Evolutionary conservation across 2,888 invertebrate genomes (phyloP).

Genomic region (Aricia artaxerxes): DNA sequence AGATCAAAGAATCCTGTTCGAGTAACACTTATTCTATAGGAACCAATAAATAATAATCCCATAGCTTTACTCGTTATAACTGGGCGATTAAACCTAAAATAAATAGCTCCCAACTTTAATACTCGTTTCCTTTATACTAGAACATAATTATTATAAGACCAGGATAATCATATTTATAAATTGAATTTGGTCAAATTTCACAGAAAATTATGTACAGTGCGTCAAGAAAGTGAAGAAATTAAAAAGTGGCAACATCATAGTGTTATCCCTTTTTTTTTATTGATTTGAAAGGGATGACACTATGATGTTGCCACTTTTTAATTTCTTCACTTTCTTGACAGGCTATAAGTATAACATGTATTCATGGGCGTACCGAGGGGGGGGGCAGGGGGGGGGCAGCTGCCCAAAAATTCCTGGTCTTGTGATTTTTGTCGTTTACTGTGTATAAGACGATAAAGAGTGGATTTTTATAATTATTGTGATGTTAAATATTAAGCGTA

Average conservation of each 20-base stretch:
- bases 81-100: constrained; percentile 28
- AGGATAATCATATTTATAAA: background rate
- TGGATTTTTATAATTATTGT: constrained; percentile 29
- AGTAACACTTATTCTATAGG: constrained; percentile 44
- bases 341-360: too few relatives aligned
- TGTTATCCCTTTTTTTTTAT: too few relatives aligned
- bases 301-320: too few relatives aligned
- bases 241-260: too few relatives aligned
- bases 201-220: background rate
- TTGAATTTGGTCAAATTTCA: background rate
- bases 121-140: background rate
- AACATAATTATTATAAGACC: constrained; percentile 3
- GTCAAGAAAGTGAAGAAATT: too few relatives aligned
- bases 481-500: constrained; percentile 32
- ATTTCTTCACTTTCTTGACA: too few relatives aligned
- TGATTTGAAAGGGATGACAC: too few relatives aligned
- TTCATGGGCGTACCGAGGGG: too few relatives aligned
- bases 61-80: constrained; percentile 37
- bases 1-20: background rate
- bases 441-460: constrained; percentile 23
- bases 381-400: too few relatives aligned
- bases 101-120: constrained; percentile 19
- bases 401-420: constrained; percentile 2
- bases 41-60: constrained; percentile 45
- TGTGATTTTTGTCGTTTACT: constrained; percentile 23